Evolutionary conservation across 2,797 vertebrate species (phyloP).

Genomic region (Gallirallus australis): DNA sequence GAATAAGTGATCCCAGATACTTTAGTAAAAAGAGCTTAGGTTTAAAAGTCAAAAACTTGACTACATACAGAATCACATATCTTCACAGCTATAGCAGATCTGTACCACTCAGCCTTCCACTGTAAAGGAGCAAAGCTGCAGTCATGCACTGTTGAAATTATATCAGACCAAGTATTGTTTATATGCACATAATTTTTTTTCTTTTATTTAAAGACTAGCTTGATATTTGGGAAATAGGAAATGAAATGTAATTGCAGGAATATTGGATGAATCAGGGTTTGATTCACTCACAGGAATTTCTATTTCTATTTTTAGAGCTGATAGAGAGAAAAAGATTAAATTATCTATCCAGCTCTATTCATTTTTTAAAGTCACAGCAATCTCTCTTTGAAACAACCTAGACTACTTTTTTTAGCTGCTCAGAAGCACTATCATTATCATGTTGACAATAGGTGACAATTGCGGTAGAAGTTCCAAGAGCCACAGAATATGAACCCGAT

Average conservation of each 20-base stretch:
- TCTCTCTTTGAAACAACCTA: background rate
- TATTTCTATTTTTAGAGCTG: background rate
- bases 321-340: background rate
- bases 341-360: background rate
- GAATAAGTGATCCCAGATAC: background rate
- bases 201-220: background rate
- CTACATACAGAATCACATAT: background rate
- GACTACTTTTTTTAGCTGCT: background rate
- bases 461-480: background rate
- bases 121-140: rapidly evolving
- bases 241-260: background rate
- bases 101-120: background rate
- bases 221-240: background rate
- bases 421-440: background rate
- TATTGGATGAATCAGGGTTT: background rate
- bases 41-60: background rate
- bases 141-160: background rate
- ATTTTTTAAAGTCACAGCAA: background rate
- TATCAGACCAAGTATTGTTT: background rate
- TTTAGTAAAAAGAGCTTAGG: background rate
- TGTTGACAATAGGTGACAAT: background rate
- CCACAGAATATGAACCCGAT: background rate
- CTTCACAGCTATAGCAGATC: background rate
- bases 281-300: background rate
- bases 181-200: background rate